These are phyloP conservation scores for Cheilosia vernalis DNA, from an alignment of 2,888 invertebrate genomes.

Conservation along the genomic window DNA sequence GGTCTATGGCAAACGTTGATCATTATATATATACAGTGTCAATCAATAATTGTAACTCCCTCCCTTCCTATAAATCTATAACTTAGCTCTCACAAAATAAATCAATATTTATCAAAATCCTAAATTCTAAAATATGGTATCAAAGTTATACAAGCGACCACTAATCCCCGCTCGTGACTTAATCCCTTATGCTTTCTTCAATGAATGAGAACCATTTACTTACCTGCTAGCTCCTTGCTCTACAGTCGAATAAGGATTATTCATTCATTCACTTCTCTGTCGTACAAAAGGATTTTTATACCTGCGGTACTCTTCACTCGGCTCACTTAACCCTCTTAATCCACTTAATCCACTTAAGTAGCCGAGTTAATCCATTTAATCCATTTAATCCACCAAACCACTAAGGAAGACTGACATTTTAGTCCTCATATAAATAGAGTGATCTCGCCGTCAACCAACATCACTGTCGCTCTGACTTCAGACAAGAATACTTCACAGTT, in stretches of 20 bases:
- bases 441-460: neutral
- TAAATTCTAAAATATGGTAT: too few relatives aligned
- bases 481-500: neutral
- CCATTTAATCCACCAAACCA: neutral
- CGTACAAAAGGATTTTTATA: neutral
- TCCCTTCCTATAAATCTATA: too few relatives aligned
- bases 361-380: constrained; percentile 1
- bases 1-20: too few relatives aligned
- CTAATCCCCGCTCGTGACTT: neutral
- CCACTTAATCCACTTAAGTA: constrained; percentile 5
- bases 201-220: neutral
- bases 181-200: neutral
- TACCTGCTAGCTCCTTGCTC: neutral
- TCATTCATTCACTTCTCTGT: neutral
- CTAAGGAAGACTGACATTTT: neutral
- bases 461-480: neutral
- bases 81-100: too few relatives aligned
- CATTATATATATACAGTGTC: too few relatives aligned
- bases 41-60: too few relatives aligned
- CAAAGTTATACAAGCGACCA: too few relatives aligned
- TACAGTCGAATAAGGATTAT: neutral
- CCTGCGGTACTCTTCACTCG: neutral
- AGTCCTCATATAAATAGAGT: constrained; percentile 8
- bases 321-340: neutral
- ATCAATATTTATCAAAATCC: too few relatives aligned